These are phyloP conservation scores for Cygnus olor DNA, from an alignment of 2,797 vertebrate genomes.

Conservation along the genomic window DNA sequence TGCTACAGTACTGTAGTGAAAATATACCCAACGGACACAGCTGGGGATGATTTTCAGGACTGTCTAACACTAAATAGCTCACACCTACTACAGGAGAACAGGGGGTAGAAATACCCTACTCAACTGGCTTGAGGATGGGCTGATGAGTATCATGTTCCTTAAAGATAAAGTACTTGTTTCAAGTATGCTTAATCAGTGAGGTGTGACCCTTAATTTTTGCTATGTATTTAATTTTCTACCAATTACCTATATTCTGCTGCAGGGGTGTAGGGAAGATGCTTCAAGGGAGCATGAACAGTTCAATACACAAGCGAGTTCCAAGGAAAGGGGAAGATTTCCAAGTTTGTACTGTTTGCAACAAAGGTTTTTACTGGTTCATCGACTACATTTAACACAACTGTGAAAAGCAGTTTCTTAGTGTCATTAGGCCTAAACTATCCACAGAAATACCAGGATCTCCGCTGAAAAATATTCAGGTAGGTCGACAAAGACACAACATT, in stretches of 20 bases:
- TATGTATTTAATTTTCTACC: not conserved
- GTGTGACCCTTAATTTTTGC: not conserved
- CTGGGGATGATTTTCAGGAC: not conserved
- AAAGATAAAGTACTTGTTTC: not conserved
- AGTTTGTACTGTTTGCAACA: not conserved
- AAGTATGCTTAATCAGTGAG: not conserved
- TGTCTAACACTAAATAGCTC: not conserved
- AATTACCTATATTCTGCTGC: not conserved
- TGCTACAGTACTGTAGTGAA: accelerated
- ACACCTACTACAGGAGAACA: not conserved
- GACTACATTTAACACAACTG: not conserved
- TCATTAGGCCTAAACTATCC: not conserved
- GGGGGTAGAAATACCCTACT: not conserved
- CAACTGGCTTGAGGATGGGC: not conserved
- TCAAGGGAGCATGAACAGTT: not conserved
- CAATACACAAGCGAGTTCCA: not conserved
- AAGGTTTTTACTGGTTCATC: not conserved
- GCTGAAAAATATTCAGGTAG: not conserved
- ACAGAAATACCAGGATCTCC: not conserved
- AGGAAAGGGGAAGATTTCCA: not conserved
- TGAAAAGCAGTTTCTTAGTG: not conserved
- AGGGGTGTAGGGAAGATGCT: not conserved
- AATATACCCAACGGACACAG: not conserved
- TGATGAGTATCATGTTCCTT: not conserved
- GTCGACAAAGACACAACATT: not conserved